A percentile compares a stretch with the other conserved stretches of the same genome.
Evolutionary conservation across 1,140 invertebrate genomes (phyloP).

Genomic region (Caenorhabditis briggsae): DNA sequence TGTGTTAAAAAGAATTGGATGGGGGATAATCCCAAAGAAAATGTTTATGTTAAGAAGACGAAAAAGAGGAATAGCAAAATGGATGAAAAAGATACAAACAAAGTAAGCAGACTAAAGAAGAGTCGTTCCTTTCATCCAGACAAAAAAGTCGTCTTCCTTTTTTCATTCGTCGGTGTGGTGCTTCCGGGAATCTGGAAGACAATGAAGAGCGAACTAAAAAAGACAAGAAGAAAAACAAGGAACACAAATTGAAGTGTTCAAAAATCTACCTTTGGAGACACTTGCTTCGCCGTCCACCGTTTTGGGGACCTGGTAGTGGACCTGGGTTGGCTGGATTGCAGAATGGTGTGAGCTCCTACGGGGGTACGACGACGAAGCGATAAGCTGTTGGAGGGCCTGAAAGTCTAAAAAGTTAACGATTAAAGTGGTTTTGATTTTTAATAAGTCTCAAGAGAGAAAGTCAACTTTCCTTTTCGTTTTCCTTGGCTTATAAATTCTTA

Average conservation of each 20-base stretch:
- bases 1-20: neutral
- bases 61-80: neutral
- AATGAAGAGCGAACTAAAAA: too few species aligned
- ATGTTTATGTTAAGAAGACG: slow-evolving; percentile 24
- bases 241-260: neutral
- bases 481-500: neutral
- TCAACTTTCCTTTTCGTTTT: neutral
- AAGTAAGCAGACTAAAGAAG: neutral
- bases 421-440: neutral
- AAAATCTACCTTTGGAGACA: slow-evolving; percentile 16
- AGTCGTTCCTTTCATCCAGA: slow-evolving; percentile 31
- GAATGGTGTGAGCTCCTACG: neutral
- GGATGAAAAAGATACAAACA: neutral
- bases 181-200: slow-evolving; percentile 8
- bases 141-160: neutral
- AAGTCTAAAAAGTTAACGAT: slow-evolving; percentile 5
- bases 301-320: neutral
- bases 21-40: slow-evolving; percentile 3
- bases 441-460: neutral
- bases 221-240: neutral
- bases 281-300: slow-evolving; percentile 30
- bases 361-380: slow-evolving; percentile 27
- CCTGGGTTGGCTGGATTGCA: neutral
- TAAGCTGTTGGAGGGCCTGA: slow-evolving; percentile 31
- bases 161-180: neutral